phyloP scores from a whole-genome alignment of 2,113 vertebrate species.

The Bucco capensis region DNA sequence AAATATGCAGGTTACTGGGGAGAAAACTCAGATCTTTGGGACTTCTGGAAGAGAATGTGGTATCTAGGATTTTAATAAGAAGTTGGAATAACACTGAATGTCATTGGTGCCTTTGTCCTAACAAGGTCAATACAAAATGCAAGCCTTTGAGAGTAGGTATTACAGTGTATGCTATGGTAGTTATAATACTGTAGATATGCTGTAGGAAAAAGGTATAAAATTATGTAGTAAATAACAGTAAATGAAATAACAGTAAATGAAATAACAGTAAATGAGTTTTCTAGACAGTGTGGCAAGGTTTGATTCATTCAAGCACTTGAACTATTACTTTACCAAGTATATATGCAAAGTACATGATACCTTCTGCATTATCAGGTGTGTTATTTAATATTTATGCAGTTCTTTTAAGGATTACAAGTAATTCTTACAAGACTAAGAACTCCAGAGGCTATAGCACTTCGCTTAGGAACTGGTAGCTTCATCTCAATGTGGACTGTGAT shows the following conservation, averaged over 20 bases:
- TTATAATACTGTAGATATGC: neutral
- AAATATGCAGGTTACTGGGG: rapidly evolving
- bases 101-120: neutral
- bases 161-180: neutral
- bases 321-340: neutral
- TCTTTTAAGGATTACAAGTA: neutral
- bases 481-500: neutral
- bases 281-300: neutral
- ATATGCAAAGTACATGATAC: neutral
- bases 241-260: neutral
- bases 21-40: neutral
- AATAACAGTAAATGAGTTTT: neutral
- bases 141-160: neutral
- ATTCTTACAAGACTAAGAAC: neutral
- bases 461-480: neutral
- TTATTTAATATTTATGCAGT: neutral
- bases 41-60: neutral
- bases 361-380: neutral
- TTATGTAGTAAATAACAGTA: neutral
- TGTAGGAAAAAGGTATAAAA: neutral
- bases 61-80: neutral
- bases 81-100: neutral
- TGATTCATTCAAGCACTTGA: neutral
- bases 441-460: neutral
- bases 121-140: neutral